A percentile compares a stretch with the other conserved stretches of the same genome.
These are phyloP conservation scores for Spea hammondii DNA, from an alignment of 2,797 vertebrate species.

Conservation along the genomic window DNA sequence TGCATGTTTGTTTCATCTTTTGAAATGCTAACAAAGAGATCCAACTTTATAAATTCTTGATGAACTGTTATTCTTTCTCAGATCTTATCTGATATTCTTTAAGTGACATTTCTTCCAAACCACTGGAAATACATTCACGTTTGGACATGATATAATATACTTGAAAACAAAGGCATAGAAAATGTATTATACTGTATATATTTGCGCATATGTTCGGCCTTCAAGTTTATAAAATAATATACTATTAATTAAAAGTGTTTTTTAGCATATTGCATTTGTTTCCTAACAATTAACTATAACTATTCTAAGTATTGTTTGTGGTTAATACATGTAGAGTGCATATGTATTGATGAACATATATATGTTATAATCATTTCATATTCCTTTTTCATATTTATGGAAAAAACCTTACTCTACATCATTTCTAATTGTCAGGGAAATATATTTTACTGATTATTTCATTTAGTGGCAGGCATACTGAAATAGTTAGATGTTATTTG, in stretches of 20 bases:
- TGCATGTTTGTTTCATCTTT: slow-evolving; percentile 19
- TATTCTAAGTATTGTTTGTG: not conserved
- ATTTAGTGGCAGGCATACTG: slow-evolving; percentile 20
- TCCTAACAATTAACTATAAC: not conserved
- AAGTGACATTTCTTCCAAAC: slow-evolving; percentile 22
- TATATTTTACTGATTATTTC: slow-evolving; percentile 22
- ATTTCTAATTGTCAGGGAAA: slow-evolving; percentile 17
- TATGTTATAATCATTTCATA: not conserved
- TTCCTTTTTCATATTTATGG: not conserved
- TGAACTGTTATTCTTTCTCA: not conserved
- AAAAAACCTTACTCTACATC: slow-evolving; percentile 6
- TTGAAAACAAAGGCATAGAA: slow-evolving; percentile 7
- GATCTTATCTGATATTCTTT: slow-evolving; percentile 23
- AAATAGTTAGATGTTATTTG: slow-evolving; percentile 40
- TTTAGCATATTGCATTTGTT: not conserved
- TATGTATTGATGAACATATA: not conserved
- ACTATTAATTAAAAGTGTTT: not conserved
- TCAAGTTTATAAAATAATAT: not conserved
- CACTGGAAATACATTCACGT: slow-evolving; percentile 10
- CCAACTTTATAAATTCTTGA: not conserved
- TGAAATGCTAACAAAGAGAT: slow-evolving; percentile 32
- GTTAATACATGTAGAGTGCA: not conserved
- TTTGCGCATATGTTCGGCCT: slow-evolving; percentile 8
- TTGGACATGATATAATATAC: not conserved
- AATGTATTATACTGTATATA: not conserved